Base-by-base conservation (phyloP, 2,797 vertebrate genomes). In the Acipenser ruthenus region DNA sequence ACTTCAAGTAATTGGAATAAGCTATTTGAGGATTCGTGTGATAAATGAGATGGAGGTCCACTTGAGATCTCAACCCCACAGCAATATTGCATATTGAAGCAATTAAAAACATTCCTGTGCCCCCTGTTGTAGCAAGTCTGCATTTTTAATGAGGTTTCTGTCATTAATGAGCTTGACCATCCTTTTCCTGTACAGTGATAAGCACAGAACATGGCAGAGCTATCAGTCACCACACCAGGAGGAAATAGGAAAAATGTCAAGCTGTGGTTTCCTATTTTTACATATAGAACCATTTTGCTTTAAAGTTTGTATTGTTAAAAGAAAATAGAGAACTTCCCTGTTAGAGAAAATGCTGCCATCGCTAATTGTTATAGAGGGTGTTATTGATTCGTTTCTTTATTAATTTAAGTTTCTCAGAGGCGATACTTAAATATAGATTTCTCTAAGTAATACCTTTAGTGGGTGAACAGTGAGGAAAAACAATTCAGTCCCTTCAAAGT, bases 151-250 rank as follows among this genome's bases (percentile, higher is more conserved):
- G 23, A 52, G 18, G 2, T 56, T 64, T n/a, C 49, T 60, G 62
- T 50, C 18, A 65, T 59, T 62, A 60, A 60, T 66, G 50, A 70
- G 55, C 50, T 67, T 67, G 18, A 64, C 18, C 63, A 62, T 56
- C 7, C 7, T 59, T 52, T 60, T 23, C 56, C 12, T 53, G 7
- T 50, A 23, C 11, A 50, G 6, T 13, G 11, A 48, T n/a, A 58
- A 48, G 51, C 37, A 37, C 10, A 65, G 64, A 49, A 37, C 23
- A 37, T 37, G 23, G 23, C 23, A 37, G 23, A 37, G 11, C 64
- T 47, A 12, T 13, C 47, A n/a, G 55, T 58, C 55, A 58, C 5
- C 37, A 10, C 60, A 62, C 13, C 18, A 62, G 15, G 8, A 37
- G 10, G 5, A 62, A 62, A 62, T 6, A 11, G 60, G 15, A 48